Conservation (phyloP, 2,888 invertebrate genomes). For the Cryptocheilus praepositus region DNA sequence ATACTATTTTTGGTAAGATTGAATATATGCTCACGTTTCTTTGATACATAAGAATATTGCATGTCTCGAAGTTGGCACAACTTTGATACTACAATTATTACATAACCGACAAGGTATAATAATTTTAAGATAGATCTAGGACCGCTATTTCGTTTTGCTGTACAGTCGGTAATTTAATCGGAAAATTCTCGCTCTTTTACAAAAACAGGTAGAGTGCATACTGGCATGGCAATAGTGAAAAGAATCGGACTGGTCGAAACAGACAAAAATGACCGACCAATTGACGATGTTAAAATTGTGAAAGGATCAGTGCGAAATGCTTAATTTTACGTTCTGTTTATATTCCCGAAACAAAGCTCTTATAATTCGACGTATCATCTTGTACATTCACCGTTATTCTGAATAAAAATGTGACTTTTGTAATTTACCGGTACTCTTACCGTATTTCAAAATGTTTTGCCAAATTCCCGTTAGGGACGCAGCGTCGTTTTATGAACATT, state of each 20-base stretch:
- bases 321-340: no score
- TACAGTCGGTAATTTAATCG: background rate
- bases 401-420: no score
- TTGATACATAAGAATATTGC: background rate
- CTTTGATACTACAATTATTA: conserved; percentile 1
- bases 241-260: conserved; percentile 96
- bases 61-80: background rate
- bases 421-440: no score
- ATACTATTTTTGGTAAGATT: conserved; percentile 91
- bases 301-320: conserved; percentile 76
- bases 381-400: no score
- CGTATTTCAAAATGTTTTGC: no score
- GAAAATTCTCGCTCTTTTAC: background rate
- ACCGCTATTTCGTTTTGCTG: no score
- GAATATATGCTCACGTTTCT: background rate
- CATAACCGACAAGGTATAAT: no score
- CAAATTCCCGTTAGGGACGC: no score
- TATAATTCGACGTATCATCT: no score
- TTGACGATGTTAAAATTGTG: conserved; percentile 89
- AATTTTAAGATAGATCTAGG: no score
- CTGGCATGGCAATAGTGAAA: conserved; percentile 93
- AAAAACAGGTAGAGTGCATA: conserved; percentile 81
- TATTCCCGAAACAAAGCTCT: no score
- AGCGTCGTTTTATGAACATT: no score
- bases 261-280: conserved; percentile 93